A percentile compares a stretch with the other conserved stretches of the same genome.
Evolutionary conservation across 1,140 invertebrate genomes (phyloP).

Genomic region (Delia radicum): DNA sequence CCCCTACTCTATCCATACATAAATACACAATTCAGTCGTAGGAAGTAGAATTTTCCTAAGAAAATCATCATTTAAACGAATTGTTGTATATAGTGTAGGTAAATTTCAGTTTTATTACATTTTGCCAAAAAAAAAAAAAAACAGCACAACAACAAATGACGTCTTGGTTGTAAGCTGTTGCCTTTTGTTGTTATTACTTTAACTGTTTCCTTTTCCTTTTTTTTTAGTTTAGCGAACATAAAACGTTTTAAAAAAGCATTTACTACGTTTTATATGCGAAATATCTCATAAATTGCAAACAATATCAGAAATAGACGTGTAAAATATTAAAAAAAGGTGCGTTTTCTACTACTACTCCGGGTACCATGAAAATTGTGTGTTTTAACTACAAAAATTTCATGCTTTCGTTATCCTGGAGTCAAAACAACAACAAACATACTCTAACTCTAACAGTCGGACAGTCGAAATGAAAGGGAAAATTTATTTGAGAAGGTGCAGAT

Average conservation of each 20-base stretch:
- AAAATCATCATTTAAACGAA: not conserved
- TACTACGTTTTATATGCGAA: not conserved
- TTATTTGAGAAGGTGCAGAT: conserved; percentile 8
- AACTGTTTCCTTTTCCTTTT: not conserved
- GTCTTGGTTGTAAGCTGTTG: not conserved
- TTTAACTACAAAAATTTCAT: conserved; percentile 22
- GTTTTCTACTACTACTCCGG: not conserved
- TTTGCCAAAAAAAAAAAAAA: not conserved
- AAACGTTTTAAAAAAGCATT: conserved; percentile 9
- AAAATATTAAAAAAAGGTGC: not conserved
- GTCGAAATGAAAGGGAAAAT: conserved; percentile 9
- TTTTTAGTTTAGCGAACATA: not conserved
- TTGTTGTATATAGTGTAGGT: not conserved
- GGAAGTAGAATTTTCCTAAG: not conserved
- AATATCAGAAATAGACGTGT: not conserved
- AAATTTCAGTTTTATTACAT: not conserved
- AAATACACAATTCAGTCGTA: too few relatives aligned
- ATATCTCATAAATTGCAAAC: conserved; percentile 22
- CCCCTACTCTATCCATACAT: too few relatives aligned
- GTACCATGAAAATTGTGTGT: conserved; percentile 21
- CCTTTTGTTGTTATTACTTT: not conserved
- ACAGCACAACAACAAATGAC: not conserved
- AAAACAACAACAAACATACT: not conserved
- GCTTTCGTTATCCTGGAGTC: conserved; percentile 14
- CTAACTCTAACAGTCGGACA: not conserved